Conservation (phyloP, 1,140 invertebrate genomes). For the Drosophila hydei region DNA sequence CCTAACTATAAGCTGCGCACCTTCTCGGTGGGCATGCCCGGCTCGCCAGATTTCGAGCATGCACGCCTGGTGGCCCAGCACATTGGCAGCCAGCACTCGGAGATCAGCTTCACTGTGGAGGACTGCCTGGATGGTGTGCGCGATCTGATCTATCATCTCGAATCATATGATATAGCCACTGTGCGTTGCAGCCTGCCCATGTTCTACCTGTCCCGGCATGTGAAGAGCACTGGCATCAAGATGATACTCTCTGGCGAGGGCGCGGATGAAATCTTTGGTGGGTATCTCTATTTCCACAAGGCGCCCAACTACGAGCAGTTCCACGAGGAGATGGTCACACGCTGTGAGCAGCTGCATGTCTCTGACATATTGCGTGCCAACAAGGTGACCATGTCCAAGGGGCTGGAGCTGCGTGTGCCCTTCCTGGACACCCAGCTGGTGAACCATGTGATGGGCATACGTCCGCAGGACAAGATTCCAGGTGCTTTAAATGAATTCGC, state of each 20-base stretch:
- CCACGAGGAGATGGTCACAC: conserved; percentile 90
- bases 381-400: conserved; percentile 91
- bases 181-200: conserved; percentile 92
- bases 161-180: conserved; percentile 95
- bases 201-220: conserved; percentile 89
- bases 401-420: conserved; percentile 93
- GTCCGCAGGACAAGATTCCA: conserved; percentile 88
- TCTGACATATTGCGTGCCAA: conserved; percentile 95
- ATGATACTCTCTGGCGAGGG: conserved; percentile 95
- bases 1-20: conserved; percentile 85
- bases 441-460: conserved; percentile 89
- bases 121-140: conserved; percentile 87
- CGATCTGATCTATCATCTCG: conserved; percentile 92
- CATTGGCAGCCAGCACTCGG: conserved; percentile 94
- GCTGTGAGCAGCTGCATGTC: conserved; percentile 87
- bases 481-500: conserved; percentile 84
- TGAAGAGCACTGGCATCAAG: conserved; percentile 84
- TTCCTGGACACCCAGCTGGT: conserved; percentile 94
- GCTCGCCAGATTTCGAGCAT: conserved; percentile 92
- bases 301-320: conserved; percentile 89
- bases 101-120: conserved; percentile 91
- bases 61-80: conserved; percentile 92
- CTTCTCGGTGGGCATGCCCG: conserved; percentile 94
- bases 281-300: conserved; percentile 95
- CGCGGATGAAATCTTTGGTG: conserved; percentile 94